Evolutionary conservation across 2,113 vertebrate species (phyloP).

Genomic region (Actenoides hombroni): DNA sequence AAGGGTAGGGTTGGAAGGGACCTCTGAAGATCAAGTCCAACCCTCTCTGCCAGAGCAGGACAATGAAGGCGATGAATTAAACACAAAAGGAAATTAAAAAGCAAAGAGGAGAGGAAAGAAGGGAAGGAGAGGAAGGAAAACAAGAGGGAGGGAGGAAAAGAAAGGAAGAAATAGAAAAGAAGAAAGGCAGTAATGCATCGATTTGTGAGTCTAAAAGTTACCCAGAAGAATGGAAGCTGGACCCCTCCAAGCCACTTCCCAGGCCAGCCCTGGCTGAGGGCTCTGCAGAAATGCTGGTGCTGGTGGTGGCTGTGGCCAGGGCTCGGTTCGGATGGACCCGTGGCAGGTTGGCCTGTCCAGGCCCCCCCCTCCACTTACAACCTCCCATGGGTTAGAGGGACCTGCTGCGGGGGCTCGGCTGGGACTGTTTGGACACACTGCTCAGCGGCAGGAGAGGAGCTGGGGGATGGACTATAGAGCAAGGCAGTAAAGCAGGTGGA

Average conservation of each 20-base stretch:
- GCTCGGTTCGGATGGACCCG: rapidly evolving
- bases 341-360: not conserved
- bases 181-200: not conserved
- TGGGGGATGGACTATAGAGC: not conserved
- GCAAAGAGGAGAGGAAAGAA: not conserved
- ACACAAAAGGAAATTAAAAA: not conserved
- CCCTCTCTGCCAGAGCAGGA: too few relatives aligned
- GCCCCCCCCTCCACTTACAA: rapidly evolving
- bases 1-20: too few relatives aligned
- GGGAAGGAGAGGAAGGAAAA: not conserved
- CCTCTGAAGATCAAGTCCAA: too few relatives aligned
- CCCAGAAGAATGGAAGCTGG: not conserved
- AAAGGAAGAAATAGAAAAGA: not conserved
- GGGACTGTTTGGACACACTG: not conserved
- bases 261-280: not conserved
- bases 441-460: not conserved
- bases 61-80: not conserved
- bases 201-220: not conserved
- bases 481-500: not conserved
- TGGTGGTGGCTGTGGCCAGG: not conserved
- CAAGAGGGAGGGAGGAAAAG: not conserved
- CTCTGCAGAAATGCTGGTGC: not conserved
- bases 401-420: rapidly evolving
- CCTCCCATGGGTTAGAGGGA: not conserved
- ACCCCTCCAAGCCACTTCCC: not conserved